A percentile compares a stretch with the other conserved stretches of the same genome.
Conservation (phyloP, 2,113 vertebrate genomes). For the Dissostichus mawsoni region DNA sequence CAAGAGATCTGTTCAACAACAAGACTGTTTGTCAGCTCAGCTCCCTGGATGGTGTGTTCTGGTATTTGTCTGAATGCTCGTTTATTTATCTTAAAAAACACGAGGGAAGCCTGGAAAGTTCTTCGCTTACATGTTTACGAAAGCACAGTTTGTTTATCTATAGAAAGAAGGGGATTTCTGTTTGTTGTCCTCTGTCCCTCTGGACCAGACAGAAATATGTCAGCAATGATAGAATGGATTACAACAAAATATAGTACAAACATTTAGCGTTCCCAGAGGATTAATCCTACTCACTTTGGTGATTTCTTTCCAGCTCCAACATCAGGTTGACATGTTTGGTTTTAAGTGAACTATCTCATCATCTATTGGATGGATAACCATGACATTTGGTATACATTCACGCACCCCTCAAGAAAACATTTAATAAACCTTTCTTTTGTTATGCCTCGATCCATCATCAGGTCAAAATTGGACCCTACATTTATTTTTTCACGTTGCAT, state of each 20-base stretch:
- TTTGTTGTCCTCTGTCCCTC: not conserved
- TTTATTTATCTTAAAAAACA: conserved; percentile 33
- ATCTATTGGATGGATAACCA: not conserved
- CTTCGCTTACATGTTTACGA: conserved; percentile 1
- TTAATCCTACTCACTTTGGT: not conserved
- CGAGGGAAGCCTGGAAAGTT: conserved; percentile 16
- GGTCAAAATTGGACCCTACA: not conserved
- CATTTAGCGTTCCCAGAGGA: not conserved
- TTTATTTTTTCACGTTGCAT: no score
- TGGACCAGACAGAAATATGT: not conserved
- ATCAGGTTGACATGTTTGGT: not conserved
- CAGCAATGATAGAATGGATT: not conserved
- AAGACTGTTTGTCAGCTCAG: not conserved
- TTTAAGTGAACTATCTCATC: not conserved
- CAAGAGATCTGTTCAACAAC: conserved; percentile 34
- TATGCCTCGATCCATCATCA: not conserved
- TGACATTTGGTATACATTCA: not conserved
- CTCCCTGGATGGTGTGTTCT: conserved; percentile 11
- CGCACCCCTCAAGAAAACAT: not conserved
- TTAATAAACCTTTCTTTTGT: not conserved
- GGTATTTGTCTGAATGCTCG: conserved; percentile 26
- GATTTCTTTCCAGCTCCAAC: not conserved
- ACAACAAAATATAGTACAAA: not conserved
- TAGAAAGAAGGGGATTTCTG: not conserved
- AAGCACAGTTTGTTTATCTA: not conserved